phyloP scores from a whole-genome alignment of 2,888 invertebrate genomes.

The Embidobia sp. region DNA sequence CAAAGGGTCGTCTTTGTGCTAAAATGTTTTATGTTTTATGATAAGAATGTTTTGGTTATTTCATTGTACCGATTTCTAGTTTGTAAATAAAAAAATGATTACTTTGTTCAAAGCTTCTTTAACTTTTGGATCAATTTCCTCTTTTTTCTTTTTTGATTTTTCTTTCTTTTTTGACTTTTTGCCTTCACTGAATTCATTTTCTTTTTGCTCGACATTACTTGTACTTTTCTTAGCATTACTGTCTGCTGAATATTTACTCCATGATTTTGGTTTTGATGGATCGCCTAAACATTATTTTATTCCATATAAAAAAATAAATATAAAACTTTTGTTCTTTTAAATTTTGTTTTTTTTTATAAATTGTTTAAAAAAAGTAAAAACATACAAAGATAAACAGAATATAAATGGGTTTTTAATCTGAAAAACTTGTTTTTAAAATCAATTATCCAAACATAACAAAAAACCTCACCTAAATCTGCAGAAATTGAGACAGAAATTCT shows the following conservation, averaged over 20 bases:
- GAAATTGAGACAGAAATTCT: conserved; percentile 91
- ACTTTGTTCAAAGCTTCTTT: conserved; percentile 87
- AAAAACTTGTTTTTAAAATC: neutral
- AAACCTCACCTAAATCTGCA: conserved; percentile 84
- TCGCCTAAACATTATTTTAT: conserved; percentile 80
- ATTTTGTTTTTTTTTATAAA: neutral
- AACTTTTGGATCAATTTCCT: conserved; percentile 82
- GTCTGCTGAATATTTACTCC: conserved; percentile 95
- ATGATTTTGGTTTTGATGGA: conserved; percentile 91
- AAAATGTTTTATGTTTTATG: conserved; percentile 69
- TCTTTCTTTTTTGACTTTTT: conserved; percentile 80
- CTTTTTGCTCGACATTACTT: conserved; percentile 77
- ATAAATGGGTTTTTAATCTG: neutral
- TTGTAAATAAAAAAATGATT: conserved; percentile 42
- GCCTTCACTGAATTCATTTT: conserved; percentile 70
- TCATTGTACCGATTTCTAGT: too few relatives aligned
- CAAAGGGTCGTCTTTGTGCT: conserved; percentile 93
- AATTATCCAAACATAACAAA: conserved; percentile 2
- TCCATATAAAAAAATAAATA: too few relatives aligned
- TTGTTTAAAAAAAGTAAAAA: too few relatives aligned
- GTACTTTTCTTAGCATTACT: conserved; percentile 85
- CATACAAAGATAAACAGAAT: too few relatives aligned
- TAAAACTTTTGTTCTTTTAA: neutral
- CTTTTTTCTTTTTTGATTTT: conserved; percentile 72
- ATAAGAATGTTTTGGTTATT: too few relatives aligned